Conservation (phyloP, 2,888 invertebrate genomes). For the Troilus luridus region DNA sequence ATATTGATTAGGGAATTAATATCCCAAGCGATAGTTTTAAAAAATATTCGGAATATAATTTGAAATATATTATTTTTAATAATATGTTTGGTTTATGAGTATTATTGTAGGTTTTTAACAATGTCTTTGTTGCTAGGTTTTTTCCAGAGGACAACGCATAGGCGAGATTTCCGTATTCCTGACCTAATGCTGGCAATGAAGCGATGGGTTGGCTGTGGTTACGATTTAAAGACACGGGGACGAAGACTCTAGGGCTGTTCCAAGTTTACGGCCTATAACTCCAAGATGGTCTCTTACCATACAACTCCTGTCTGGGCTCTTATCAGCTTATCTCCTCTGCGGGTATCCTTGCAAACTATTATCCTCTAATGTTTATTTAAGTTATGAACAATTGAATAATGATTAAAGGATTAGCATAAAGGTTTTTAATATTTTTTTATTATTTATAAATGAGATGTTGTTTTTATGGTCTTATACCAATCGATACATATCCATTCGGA, state of each 20-base stretch:
- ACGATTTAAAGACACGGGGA: background rate
- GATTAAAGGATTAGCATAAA: background rate
- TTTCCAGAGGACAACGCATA: background rate
- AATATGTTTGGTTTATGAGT: background rate
- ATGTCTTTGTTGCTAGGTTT: background rate
- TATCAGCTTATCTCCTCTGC: constrained; percentile 15
- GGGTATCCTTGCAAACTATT: background rate
- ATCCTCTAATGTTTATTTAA: background rate
- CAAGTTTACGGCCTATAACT: constrained; percentile 50
- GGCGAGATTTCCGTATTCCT: background rate
- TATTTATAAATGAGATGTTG: no score
- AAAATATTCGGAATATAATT: background rate
- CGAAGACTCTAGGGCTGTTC: background rate
- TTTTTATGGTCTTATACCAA: no score
- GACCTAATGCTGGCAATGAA: background rate
- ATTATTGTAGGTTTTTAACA: background rate
- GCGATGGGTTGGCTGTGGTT: constrained; percentile 19
- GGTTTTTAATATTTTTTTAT: no score
- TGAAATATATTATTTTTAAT: background rate
- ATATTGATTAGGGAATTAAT: no score
- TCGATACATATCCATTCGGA: no score
- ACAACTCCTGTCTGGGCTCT: constrained; percentile 1
- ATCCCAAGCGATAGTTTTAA: no score
- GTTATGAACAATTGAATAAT: background rate
- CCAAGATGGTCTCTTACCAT: constrained; percentile 26